Evolutionary conservation across 2,888 invertebrate species (phyloP), one percentile per base, ranked within the genome.

Genomic region (Andricus quercusramuli): DNA sequence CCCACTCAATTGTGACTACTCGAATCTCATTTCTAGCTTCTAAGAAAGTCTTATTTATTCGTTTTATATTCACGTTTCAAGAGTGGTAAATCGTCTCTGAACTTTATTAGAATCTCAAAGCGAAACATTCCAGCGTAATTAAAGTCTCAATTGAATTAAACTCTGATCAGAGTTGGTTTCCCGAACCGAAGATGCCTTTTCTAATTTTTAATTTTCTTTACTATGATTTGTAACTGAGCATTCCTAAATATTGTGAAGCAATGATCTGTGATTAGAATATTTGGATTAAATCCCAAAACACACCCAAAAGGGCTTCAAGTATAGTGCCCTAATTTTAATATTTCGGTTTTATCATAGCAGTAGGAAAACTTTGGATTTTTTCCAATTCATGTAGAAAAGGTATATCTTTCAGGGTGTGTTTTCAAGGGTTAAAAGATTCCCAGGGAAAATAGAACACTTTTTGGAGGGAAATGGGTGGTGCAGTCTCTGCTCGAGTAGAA

Each of bases 101-200:
- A 68, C 22, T 67, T 67, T 67, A 29, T 29, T 64, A 64, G 25
- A 64, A 64, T 29, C 29, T 64, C 29, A 29, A 64, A 17, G 64
- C 64, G 15, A 22, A 25, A 64, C 64, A 64, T 64, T 64, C 64
- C 64, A 64, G 25, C 64, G 29, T 13, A 64, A 64, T 29, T 29
- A 29, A 29, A 64, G 25, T 64, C 29, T 64, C 64, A 17, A 64
- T 64, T 17, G 29, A 29, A 25, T 64, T 17, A 29, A 29, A 17
- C 29, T 59, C 29, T 59, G 11, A 64, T 64, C 64, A 64, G 64
- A 64, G 25, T 74, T 25, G 20, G n/a, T 13, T 32, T 29, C 17
- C 17, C 51, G 29, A 51, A 74, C 70, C 70, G 51, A 29, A 74
- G 70, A 74, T 74, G 56, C 70, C 70, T 74, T 74, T 70, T 74